Base-by-base conservation (phyloP, 2,797 vertebrate species). In the Lagodon rhomboides region DNA sequence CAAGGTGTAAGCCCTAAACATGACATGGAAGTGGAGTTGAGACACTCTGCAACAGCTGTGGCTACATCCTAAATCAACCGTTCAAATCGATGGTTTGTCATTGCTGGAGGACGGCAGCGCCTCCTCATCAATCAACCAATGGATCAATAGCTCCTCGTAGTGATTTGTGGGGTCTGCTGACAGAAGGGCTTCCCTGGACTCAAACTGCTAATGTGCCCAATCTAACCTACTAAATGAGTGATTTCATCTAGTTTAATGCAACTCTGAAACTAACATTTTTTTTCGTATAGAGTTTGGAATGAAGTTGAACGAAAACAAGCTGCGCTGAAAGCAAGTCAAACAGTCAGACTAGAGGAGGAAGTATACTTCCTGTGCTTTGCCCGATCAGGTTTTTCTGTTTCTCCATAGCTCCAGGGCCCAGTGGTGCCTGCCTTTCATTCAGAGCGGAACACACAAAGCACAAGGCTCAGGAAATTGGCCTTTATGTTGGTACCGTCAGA, bases 61-160 rank as follows among this genome's bases (percentile, higher is more conserved):
- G 44, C 61, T 27, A 18, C 41, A 7, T 51, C 53, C 34, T 70
- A 65, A 84, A 80, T 85, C 70, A 65, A 43, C 64, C 22, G 3
- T 3, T 50, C 12, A 25, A 55, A 82, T 82, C 43, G 23, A 69
- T 84, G 46, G 44, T 27, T 59, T 60, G 44, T 72, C n/a, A 20
- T 30, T 60, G 38, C 49, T 64, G 47, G 44, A 75, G 62, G 34
- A 50, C 10, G 9, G 8, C 38, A 4, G 23, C 55, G 30, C 59
- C 11, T 72, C 53, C n/a, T 71, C 55, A 82, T 85, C 67, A 85
- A 65, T 85, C 88, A 83, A 43, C 50, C 11, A 2, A 18, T 68
- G 27, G 65, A 74, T 85, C 80, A 68, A 77, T 80, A 27, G 46
- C 16, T 59, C 78, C 34, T 41, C 50, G 18, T 3, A 25, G 51